Base-by-base conservation (phyloP, 2,888 invertebrate genomes). In the Apoda limacodes region DNA sequence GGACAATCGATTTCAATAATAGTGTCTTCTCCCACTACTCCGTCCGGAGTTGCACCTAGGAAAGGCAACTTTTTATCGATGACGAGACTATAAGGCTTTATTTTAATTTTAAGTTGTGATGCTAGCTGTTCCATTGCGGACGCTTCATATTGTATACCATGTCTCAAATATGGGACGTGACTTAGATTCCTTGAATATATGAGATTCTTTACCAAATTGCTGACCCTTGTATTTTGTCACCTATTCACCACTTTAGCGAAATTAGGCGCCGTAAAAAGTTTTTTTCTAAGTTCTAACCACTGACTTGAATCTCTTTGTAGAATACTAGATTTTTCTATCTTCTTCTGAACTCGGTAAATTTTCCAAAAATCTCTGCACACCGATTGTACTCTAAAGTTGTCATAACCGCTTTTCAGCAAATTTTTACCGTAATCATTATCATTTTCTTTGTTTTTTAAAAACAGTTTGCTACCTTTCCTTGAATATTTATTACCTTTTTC, bases 21-120 rank as follows among this genome's bases (percentile, higher is more conserved):
- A n/a, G 35, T 39, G 7, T 44, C 37, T 17, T 36, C 19, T 15
- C 34, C 34, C n/a, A 38, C 11, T 5, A 42, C 24, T n/a, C 41
- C 39, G 24, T 45, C 42, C 3, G 46, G 41, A 9, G 37, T 30
- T 10, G 44, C 39, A 5, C 41, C 43, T 15, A 45, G 29, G 39
- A 37, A 43, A 1, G 33, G 31, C 4, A 25, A 31, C 22, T 37
- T 13, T 29, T 32, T 6, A 19, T 48, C 42, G n/a, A 47, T 39
- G 15, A 45, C 45, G 5, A 48, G 31, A 2, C 44, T 42, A 25
- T 42, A 44, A 1, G 36, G 35, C n/a, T n/a, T n/a, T n/a, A n/a
- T n/a, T n/a, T n/a, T 34, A 10, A 28, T 44, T 43, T 4, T 25
- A 13, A 1, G 39, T 34, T 42, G 39, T 3, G 6, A 21, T 11